These are phyloP conservation scores for Gisinianus flammeolus DNA, from an alignment of 2,888 invertebrate species.

Conservation along the genomic window DNA sequence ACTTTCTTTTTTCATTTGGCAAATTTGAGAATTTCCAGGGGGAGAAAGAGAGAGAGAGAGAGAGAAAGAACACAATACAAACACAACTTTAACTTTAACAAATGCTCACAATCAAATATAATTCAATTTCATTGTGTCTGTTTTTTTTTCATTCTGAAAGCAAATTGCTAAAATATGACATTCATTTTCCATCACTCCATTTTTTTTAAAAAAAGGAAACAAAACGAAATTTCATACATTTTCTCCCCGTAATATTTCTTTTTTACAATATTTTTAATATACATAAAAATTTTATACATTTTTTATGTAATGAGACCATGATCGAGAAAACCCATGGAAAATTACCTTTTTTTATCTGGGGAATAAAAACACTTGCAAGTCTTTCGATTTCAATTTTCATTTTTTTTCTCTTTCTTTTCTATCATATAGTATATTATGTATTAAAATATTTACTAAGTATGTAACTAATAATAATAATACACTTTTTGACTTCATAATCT, in stretches of 20 bases:
- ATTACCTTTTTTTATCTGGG: too few species aligned
- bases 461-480: background rate
- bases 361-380: background rate
- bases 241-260: background rate
- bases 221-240: background rate
- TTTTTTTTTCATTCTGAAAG: background rate
- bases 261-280: background rate
- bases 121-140: background rate
- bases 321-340: background rate
- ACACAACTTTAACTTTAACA: too few species aligned
- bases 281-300: background rate
- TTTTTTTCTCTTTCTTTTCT: background rate
- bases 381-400: background rate
- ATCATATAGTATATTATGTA: background rate
- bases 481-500: background rate
- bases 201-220: background rate
- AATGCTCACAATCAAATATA: background rate
- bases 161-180: background rate
- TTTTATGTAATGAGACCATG: too few species aligned
- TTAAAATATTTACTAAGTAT: background rate
- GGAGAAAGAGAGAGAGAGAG: constrained; percentile 15
- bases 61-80: background rate
- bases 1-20: background rate
- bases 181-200: background rate
- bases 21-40: background rate